Evolutionary conservation across 2,797 vertebrate species (phyloP), one percentile per base, ranked within the genome.

Genomic region (Triplophysa yarkandensis): DNA sequence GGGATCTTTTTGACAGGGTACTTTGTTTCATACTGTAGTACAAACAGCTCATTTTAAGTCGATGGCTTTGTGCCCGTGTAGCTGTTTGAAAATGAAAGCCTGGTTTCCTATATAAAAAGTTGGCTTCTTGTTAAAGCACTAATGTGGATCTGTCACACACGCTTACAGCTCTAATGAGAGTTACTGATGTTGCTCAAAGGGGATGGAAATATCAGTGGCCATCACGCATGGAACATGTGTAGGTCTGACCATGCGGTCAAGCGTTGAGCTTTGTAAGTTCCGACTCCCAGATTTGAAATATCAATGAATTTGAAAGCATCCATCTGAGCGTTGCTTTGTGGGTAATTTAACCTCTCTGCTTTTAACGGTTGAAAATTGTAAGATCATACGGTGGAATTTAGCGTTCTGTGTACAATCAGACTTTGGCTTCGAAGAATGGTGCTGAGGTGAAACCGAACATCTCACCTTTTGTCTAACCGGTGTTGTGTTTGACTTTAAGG

Each of bases 401-500:
- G 32, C 48, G 44, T 65, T 65, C 19, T 17, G 2, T 64, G 64
- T 21, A 63, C 39, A 50, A 30, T 28, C 25, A 14, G 13, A 54
- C 2, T 3, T 54, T 54, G 52, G 25, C 27, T 28, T 46, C 36
- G 28, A 21, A 30, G 69, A 54, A 72, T 52, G 17, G 10, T 27
- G n/a, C 57, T 65, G 25, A 23, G 48, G 48, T 64, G 11, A 23
- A 19, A 21, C 9, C 46, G n/a, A 48, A 19, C 21, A 25, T 23
- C 23, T n/a, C n/a, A n/a, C n/a, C n/a, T n/a, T n/a, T n/a, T n/a
- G n/a, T n/a, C 8, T 25, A 17, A 32, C 2, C 9, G 10, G 23
- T 43, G 30, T 27, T 57, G 9, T 62, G 19, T 76, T n/a, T 50
- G 10, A 68, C 77, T 75, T 80, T 28, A 81, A 98, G 97, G 82